These are phyloP conservation scores for Conus ventricosus DNA, from an alignment of 1,140 invertebrate species.

Conservation along the genomic window DNA sequence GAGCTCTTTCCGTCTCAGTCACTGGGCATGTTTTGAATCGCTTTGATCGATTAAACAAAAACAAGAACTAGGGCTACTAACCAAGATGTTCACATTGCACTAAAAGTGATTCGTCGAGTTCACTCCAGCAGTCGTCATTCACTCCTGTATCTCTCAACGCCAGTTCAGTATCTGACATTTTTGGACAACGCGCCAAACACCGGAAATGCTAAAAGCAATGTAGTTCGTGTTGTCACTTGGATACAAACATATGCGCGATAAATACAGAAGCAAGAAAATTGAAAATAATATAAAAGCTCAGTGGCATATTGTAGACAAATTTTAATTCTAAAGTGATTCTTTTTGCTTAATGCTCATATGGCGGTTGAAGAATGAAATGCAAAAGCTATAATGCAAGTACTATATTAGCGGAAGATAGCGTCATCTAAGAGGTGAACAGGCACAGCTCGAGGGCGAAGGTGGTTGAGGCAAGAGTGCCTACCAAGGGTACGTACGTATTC, in stretches of 20 bases:
- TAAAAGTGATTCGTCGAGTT: constrained; percentile 17
- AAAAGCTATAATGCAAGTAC: background rate
- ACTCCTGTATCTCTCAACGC: background rate
- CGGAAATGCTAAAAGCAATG: constrained; percentile 23
- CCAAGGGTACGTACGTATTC: background rate
- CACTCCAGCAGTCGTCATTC: constrained; percentile 23
- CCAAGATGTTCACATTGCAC: background rate
- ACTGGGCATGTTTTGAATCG: no score
- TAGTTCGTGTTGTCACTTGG: constrained; percentile 22
- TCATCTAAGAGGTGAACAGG: constrained; percentile 9
- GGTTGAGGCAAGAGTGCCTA: background rate
- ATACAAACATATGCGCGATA: constrained; percentile 16
- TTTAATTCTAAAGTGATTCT: background rate
- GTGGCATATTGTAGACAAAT: background rate
- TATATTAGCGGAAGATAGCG: constrained; percentile 30
- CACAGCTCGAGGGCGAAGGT: background rate
- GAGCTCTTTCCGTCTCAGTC: no score
- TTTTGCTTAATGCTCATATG: background rate
- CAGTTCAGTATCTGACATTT: constrained; percentile 5
- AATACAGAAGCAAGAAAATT: background rate
- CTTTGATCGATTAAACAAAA: background rate
- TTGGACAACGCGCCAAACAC: constrained; percentile 2
- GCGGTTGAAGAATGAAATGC: background rate
- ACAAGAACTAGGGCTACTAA: background rate
- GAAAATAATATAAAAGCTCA: background rate